Base-by-base conservation (phyloP, 1,140 invertebrate genomes). In the Samia ricini region DNA sequence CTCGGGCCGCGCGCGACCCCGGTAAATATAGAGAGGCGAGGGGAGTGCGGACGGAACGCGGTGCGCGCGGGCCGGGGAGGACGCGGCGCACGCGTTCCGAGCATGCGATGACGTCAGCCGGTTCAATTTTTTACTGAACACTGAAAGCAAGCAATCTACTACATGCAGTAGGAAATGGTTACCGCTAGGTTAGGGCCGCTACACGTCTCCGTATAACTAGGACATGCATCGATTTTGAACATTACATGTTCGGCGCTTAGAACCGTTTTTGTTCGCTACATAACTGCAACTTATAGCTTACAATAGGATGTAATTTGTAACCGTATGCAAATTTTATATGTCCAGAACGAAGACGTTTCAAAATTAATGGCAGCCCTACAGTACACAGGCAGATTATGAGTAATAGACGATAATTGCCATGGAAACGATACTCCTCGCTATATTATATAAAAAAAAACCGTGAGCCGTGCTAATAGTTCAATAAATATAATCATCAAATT, bases 101-200 rank as follows among this genome's bases (percentile, higher is more conserved):
- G 67, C 80, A 79, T 85, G 83, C 71, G 66, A 21, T 81, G 79
- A 84, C 83, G 80, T 85, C 65, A 83, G 62, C 58, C 26, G 51
- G 49, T 60, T 60, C 64, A 66, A 76, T 65, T 85, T 83, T 63
- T 83, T 81, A 75, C 79, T 76, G 79, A 80, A 83, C 67, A 26
- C 72, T 71, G 69, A 77, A 77, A 73, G 61, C 65, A 15, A 42
- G 12, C 33, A 4, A 42, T 15, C 10, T 4, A 42, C 10, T 42
- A 42, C 15, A 42, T 42, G 4, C 10, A 42, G 4, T 42, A 42
- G 33, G 33, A 42, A 42, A 42, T 15, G 4, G 33, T 42, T 42
- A 42, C 33, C 33, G 33, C 33, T 42, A 42, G 0, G 8, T 42
- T 15, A 42, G 33, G 33, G 33, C 15, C 12, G 10, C 4, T 42